These are phyloP conservation scores for Hemistola chrysoprasaria DNA, from an alignment of 2,888 invertebrate genomes.

Conservation along the genomic window DNA sequence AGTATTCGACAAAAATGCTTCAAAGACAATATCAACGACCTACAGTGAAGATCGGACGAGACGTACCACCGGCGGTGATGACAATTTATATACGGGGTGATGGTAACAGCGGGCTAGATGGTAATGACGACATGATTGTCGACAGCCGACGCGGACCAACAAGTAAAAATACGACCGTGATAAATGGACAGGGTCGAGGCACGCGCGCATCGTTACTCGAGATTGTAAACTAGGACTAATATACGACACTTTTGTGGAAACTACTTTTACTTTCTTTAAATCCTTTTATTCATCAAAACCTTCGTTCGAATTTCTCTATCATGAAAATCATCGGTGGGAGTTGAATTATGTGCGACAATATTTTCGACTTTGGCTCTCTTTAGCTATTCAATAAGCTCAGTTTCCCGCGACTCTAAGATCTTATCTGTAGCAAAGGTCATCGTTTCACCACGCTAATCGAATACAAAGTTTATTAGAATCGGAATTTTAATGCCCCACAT, in stretches of 20 bases:
- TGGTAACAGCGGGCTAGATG: conserved; percentile 62
- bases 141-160: conserved; percentile 72
- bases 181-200: conserved; percentile 63
- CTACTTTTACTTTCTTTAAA: too few species aligned
- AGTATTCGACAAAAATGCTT: too few species aligned
- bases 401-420: conserved; percentile 17
- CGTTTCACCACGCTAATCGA: not conserved
- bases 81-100: conserved; percentile 74
- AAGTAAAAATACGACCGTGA: conserved; percentile 74
- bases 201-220: conserved; percentile 65
- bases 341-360: too few species aligned
- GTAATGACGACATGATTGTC: conserved; percentile 80
- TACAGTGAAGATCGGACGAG: conserved; percentile 61
- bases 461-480: not conserved
- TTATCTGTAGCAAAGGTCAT: conserved; percentile 30
- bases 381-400: too few species aligned
- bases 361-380: too few species aligned
- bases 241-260: conserved; percentile 24
- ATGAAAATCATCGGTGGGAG: too few species aligned
- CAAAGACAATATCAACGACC: too few species aligned
- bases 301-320: too few species aligned
- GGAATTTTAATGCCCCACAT: too few species aligned
- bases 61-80: conserved; percentile 70
- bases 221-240: conserved; percentile 16
- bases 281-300: too few species aligned